These are phyloP conservation scores for Drosophila bocqueti DNA, from an alignment of 1,140 invertebrate species.

Conservation along the genomic window DNA sequence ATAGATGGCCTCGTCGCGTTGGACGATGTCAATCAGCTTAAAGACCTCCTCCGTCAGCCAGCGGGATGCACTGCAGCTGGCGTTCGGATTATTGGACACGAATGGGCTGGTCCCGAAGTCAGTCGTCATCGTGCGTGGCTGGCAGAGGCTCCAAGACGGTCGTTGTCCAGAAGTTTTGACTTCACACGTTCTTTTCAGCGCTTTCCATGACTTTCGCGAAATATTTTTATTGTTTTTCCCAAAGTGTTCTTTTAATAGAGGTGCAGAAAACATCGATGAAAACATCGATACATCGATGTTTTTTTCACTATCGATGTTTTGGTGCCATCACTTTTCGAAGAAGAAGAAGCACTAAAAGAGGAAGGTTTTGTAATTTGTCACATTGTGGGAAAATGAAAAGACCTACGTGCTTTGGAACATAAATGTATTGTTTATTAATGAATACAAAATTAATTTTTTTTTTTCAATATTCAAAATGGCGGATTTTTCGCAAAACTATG, in stretches of 20 bases:
- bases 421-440: too few species aligned
- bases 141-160: neutral
- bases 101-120: conserved; percentile 60
- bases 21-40: conserved; percentile 80
- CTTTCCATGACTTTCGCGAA: conserved; percentile 39
- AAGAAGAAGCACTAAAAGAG: too few species aligned
- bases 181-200: conserved; percentile 6
- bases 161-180: neutral
- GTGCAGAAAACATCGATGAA: too few species aligned
- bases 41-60: conserved; percentile 83
- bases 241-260: conserved; percentile 45
- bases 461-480: too few species aligned
- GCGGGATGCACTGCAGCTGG: conserved; percentile 65
- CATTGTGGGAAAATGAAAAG: too few species aligned
- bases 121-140: conserved; percentile 52
- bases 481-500: too few species aligned
- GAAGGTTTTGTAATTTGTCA: too few species aligned
- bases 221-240: conserved; percentile 38
- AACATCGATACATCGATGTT: too few species aligned
- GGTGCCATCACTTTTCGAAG: too few species aligned
- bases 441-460: too few species aligned
- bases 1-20: conserved; percentile 81
- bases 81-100: conserved; percentile 54
- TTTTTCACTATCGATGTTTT: too few species aligned
- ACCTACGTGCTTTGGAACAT: too few species aligned